Base-by-base conservation (phyloP, 2,888 invertebrate genomes). In the Acronicta psi region DNA sequence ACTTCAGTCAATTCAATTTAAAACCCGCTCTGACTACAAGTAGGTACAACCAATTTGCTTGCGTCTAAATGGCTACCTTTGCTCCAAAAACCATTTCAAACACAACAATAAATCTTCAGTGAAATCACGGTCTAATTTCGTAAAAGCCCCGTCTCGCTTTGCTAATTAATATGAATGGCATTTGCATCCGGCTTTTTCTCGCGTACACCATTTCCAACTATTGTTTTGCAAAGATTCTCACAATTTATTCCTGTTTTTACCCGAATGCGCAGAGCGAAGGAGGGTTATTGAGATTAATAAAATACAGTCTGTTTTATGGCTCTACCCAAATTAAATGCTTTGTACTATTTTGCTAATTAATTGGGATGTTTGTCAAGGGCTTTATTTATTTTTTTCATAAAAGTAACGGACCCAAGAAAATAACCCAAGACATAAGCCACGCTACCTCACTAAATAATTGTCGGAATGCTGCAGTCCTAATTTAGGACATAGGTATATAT, bases 111-210 rank as follows among this genome's bases (percentile, higher is more conserved):
- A 93, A 94, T 94, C 93, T 93, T 88, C 89, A 86, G 87, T 91
- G 91, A 88, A 94, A 94, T 94, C 94, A 93, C 92, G 92, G 90
- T 91, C 93, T 93, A 94, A 93, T 94, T 93, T 93, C 91, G 93
- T 93, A 93, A 94, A 93, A 94, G 94, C 93, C 90, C 91, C 91
- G 90, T 93, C 92, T 93, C 93, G 93, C 93, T 93, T 92, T 93
- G 91, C 93, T 94, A 94, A 94, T 94, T 94, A 94, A 94, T 93
- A 94, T 93, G 93, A 93, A 94, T 93, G 90, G 93, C 92, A 92
- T 93, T 94, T 94, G 92, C 93, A 94, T 93, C 93, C 93, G 91
- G 93, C 92, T 94, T 93, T 93, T 93, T 93, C 94, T 93, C 93
- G 87, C 91, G 89, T 89, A 88, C 87, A 90, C 90, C 89, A 89